phyloP scores from a whole-genome alignment of 2,888 invertebrate genomes.

The Drosophila hamatofila region DNA sequence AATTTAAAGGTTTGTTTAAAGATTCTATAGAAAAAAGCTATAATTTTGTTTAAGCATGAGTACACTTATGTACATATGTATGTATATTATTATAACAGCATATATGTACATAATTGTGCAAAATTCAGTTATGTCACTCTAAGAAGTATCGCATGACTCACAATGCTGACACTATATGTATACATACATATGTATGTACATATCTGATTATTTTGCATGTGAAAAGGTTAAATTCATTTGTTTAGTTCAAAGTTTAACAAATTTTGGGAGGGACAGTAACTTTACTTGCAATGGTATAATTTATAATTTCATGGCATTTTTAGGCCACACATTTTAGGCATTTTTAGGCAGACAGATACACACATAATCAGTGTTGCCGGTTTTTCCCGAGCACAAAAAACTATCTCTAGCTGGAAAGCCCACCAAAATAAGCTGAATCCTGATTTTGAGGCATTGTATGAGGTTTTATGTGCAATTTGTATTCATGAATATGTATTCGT shows the following conservation, averaged over 20 bases:
- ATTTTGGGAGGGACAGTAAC: background rate
- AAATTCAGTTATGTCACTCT: conserved; percentile 28
- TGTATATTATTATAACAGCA: background rate
- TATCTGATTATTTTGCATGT: background rate
- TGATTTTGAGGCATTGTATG: no score
- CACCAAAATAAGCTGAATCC: no score
- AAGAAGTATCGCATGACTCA: conserved; percentile 1
- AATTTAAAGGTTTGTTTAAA: background rate
- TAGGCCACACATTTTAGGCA: no score
- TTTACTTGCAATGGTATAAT: background rate
- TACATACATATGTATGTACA: background rate
- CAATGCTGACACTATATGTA: background rate
- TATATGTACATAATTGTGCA: conserved; percentile 4
- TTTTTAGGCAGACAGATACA: no score
- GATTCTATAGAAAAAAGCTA: background rate
- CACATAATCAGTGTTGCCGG: no score
- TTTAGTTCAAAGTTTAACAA: background rate
- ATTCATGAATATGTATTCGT: no score
- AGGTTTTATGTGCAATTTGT: no score
- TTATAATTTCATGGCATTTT: background rate
- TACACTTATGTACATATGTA: background rate
- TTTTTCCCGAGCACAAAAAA: no score
- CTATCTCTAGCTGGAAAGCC: no score
- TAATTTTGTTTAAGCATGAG: background rate
- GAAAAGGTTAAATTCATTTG: background rate